These are phyloP conservation scores for Oenanthe melanoleuca DNA, from an alignment of 2,113 vertebrate genomes.

Conservation along the genomic window DNA sequence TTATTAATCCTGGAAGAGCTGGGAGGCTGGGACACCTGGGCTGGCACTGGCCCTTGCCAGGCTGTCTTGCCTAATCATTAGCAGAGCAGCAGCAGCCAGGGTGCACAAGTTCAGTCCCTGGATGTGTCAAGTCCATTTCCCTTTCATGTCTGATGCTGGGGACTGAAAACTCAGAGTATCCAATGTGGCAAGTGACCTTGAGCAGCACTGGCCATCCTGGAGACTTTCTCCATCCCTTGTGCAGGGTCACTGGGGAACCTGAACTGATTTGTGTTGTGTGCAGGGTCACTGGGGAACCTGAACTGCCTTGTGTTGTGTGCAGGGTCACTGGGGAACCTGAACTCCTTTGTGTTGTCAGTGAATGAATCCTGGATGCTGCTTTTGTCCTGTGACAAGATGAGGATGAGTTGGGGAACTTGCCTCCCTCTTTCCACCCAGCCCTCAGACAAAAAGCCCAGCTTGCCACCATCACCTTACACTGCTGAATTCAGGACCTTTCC, in stretches of 20 bases:
- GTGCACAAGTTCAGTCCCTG: not conserved
- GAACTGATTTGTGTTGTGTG: not conserved
- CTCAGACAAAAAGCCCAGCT: rapidly evolving
- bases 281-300: not conserved
- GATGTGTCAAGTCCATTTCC: not conserved
- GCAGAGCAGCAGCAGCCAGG: not conserved
- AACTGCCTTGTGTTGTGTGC: not conserved
- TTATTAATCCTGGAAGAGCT: not conserved
- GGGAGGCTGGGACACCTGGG: not conserved
- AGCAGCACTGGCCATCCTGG: too few relatives aligned
- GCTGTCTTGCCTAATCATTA: constrained; percentile 5
- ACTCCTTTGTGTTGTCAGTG: not conserved
- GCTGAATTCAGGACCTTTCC: not conserved
- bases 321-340: not conserved
- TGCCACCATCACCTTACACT: not conserved
- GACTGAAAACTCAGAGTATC: rapidly evolving
- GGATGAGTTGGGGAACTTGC: not conserved
- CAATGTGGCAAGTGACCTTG: not conserved
- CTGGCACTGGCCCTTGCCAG: not conserved
- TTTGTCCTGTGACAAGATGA: not conserved
- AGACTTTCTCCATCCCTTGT: not conserved
- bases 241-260: not conserved
- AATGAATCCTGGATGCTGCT: not conserved
- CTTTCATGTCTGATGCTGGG: not conserved
- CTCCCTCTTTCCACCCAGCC: not conserved